These are phyloP conservation scores for Argopecten irradians DNA, from an alignment of 1,140 invertebrate species.

Conservation along the genomic window DNA sequence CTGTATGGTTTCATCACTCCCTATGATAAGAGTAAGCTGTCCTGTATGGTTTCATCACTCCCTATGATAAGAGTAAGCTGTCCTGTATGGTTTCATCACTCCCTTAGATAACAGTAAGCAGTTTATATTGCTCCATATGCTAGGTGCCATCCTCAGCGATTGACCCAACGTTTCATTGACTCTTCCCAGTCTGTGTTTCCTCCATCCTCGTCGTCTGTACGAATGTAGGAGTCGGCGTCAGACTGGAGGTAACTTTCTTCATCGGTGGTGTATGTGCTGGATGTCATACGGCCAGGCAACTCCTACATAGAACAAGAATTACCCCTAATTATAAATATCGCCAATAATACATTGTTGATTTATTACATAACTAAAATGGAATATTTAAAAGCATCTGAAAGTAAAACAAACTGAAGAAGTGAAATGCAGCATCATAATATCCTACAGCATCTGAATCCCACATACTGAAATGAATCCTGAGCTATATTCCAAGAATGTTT, in stretches of 20 bases:
- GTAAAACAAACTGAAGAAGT: no score
- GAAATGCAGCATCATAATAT: no score
- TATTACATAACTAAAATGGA: no score
- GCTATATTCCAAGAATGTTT: no score
- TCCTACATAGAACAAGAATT: no score
- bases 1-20: neutral
- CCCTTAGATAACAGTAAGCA: neutral
- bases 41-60: neutral
- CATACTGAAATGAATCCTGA: no score
- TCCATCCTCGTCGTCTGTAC: conserved; percentile 80
- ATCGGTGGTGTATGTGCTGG: conserved; percentile 76
- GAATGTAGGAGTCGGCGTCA: conserved; percentile 76
- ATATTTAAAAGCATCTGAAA: no score
- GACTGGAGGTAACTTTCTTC: conserved; percentile 76
- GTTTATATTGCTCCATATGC: conserved; percentile 10
- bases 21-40: neutral
- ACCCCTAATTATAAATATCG: no score
- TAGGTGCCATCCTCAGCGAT: conserved; percentile 76
- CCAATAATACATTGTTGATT: no score
- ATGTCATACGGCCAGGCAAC: conserved; percentile 67
- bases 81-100: neutral
- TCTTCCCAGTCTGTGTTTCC: conserved; percentile 84
- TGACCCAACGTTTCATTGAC: conserved; percentile 83
- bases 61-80: neutral
- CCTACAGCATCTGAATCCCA: no score